phyloP scores from a whole-genome alignment of 2,888 invertebrate species.

The Pelosia muscerda region DNA sequence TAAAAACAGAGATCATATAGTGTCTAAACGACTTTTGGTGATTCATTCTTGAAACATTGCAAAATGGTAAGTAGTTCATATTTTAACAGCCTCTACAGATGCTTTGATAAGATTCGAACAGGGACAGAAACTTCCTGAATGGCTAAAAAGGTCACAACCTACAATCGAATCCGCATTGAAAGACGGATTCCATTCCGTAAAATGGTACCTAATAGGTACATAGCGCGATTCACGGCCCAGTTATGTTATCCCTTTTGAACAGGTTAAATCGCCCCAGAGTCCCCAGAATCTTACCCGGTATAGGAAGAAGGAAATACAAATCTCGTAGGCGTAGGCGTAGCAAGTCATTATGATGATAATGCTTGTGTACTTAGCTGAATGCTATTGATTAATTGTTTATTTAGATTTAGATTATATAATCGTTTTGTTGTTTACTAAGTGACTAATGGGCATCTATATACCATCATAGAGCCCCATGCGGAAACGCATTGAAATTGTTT shows the following conservation, averaged over 20 bases:
- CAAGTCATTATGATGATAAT: not conserved
- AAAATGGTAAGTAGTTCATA: not conserved
- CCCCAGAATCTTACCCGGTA: not conserved
- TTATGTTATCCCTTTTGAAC: too few relatives aligned
- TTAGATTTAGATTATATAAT: not conserved
- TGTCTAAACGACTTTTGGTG: too few relatives aligned
- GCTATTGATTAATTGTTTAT: conserved; percentile 5
- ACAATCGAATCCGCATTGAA: too few relatives aligned
- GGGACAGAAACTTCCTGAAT: too few relatives aligned
- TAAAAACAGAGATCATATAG: too few relatives aligned
- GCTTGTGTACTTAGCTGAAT: not conserved
- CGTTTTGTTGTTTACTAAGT: not conserved
- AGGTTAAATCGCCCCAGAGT: too few relatives aligned
- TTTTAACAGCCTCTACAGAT: not conserved
- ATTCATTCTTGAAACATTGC: not conserved
- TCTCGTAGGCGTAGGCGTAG: not conserved
- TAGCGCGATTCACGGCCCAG: too few relatives aligned
- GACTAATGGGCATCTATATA: not conserved
- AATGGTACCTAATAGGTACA: too few relatives aligned
- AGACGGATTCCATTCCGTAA: too few relatives aligned
- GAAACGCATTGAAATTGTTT: conserved; percentile 56
- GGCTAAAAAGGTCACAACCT: too few relatives aligned
- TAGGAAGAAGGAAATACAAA: not conserved
- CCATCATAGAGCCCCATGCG: conserved; percentile 37
- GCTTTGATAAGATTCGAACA: too few relatives aligned